Base-by-base conservation (phyloP, 2,888 invertebrate genomes). In the Ochropleura plecta region DNA sequence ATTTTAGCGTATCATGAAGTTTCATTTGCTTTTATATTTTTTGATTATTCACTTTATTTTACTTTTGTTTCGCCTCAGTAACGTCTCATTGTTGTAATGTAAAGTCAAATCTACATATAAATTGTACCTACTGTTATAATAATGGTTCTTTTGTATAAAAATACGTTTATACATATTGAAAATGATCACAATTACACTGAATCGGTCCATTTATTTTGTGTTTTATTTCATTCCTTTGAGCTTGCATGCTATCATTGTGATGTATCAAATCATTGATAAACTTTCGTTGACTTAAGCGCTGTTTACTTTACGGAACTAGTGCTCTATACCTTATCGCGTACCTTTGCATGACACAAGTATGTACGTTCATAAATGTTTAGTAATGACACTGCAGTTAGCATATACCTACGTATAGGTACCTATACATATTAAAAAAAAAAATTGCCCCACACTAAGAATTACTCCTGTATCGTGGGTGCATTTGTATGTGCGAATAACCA, bases 171-270 rank as follows among this genome's bases (percentile, higher is more conserved):
- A 85, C 80, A 78, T 78, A 88, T 71, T 85, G 84, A 86, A 82
- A 85, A 82, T 92, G 93, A 92, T 91, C 92, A 92, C 90, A 92
- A 94, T 92, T 93, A 95, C 93, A 94, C 90, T 91, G 88, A 92
- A 91, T 92, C 91, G 92, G 91, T 91, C 90, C 90, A 93, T 93
- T 92, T 91, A 82, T 87, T 89, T 92, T 93, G 92, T 89, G 93
- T 95, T 94, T 94, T 89, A 93, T 94, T 94, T 92, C 73, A 76
- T 86, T 85, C 83, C 82, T 87, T 86, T 81, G n/a, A 44, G 81
- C 66, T 79, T 81, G 73, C 67, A 72, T 75, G 49, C n/a, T 49
- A 60, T 62, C 79, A 81, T 76, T 51, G 55, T 30, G 42, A 62
- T 48, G 59, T 62, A 30, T n/a, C 18, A 10, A 9, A 68, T 53